Percentiles rank a stretch among this genome's conserved stretches.
Evolutionary conservation across 2,113 vertebrate genomes (phyloP).

Genomic region (Dermatemys mawii): DNA sequence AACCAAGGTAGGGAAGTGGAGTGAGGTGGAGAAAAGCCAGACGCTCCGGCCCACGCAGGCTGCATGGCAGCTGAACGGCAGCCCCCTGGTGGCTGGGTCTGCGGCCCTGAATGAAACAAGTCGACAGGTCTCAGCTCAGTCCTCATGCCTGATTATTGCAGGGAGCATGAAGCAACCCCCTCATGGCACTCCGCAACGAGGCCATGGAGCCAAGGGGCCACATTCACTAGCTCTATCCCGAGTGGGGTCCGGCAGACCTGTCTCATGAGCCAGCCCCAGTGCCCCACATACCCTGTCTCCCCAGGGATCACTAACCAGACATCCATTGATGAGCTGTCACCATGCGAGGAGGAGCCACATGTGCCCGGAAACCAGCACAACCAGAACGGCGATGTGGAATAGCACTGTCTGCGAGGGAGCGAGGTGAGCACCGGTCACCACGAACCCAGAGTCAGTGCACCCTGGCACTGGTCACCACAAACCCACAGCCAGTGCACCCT

Average conservation of each 20-base stretch:
- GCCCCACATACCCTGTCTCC: background rate
- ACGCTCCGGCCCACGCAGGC: background rate
- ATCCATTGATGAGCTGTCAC: constrained; percentile 79
- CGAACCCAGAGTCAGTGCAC: background rate
- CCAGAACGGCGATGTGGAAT: constrained; percentile 82
- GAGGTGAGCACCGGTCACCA: background rate
- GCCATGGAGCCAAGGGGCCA: background rate
- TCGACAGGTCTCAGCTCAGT: background rate
- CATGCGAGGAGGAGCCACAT: constrained; percentile 71
- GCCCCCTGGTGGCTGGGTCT: background rate
- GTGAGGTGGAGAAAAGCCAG: background rate
- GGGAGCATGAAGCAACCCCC: background rate
- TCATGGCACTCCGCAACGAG: too few relatives aligned
- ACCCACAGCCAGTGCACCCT: too few relatives aligned
- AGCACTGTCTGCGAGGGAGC: constrained; percentile 7
- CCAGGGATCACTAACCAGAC: constrained; percentile 83
- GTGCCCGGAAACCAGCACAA: constrained; percentile 51
- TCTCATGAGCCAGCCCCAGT: background rate
- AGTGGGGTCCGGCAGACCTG: background rate
- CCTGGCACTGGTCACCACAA: background rate
- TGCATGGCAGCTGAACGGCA: background rate
- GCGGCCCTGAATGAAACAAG: background rate
- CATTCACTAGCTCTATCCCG: background rate
- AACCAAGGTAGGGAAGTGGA: background rate
- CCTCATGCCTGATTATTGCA: background rate